Evolutionary conservation across 1,140 invertebrate species (phyloP), one percentile per base, ranked within the genome.

Genomic region (Matsumurasca onukii): DNA sequence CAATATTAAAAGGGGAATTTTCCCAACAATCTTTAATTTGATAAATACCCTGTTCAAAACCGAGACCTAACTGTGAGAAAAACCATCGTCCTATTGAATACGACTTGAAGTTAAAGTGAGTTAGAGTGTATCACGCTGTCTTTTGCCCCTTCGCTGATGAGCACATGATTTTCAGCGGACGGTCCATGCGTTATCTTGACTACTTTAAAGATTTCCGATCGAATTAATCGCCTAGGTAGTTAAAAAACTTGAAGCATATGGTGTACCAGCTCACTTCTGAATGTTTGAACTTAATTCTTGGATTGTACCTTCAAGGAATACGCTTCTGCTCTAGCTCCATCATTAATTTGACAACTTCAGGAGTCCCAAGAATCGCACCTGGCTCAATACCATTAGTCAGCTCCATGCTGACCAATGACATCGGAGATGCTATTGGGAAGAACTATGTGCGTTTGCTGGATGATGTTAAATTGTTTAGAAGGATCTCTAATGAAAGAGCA

Each of bases 281-380:
- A 22, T 52, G 5, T 12, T 52, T 52, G 12, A 3, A 20, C 12
- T 12, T 3, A 5, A 17, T 17, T 22, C 49, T 52, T 5, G 22
- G n/a, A n/a, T n/a, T n/a, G n/a, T n/a, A 12, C 20, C 49, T 52
- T 17, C 49, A 52, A 52, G 49, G 22, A 52, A 52, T 52, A 17
- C 49, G 49, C 17, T 5, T 5, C 34, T 9, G 17, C 5, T 9
- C 5, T 17, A 9, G 17, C 17, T 9, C 5, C 5, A 17, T 17
- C 5, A 39, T 9, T n/a, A n/a, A 9, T 9, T 9, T 9, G 5
- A 17, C 17, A 39, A 9, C 34, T 9, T 39, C 34, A 39, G 34
- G 34, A 9, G 34, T 39, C 5, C 34, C 34, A 39, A 17, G 34
- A 17, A 39, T 39, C 34, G 5, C 34, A 39, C 17, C 34, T 39